phyloP scores from a whole-genome alignment of 2,797 vertebrate genomes.

The Lepus townsendii region DNA sequence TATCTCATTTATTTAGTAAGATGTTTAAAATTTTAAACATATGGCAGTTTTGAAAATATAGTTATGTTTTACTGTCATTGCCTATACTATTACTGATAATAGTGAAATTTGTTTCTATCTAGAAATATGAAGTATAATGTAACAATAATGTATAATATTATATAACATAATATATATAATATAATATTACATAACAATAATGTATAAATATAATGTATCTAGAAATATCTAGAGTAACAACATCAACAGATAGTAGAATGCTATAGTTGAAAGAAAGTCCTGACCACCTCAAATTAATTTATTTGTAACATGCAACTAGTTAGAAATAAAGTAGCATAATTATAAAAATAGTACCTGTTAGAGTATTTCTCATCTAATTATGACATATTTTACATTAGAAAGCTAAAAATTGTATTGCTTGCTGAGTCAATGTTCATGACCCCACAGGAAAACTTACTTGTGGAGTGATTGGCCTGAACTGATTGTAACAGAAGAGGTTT shows the following conservation, averaged over 20 bases:
- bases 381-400: background rate
- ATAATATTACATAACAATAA: too few species aligned
- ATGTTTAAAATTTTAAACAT: background rate
- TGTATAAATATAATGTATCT: background rate
- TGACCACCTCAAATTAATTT: background rate
- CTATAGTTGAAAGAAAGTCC: background rate
- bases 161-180: too few species aligned
- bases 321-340: constrained; percentile 2
- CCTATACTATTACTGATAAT: background rate
- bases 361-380: background rate
- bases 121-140: background rate
- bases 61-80: constrained; percentile 25
- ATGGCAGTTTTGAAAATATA: background rate
- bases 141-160: background rate
- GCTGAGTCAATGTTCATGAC: background rate
- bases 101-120: constrained; percentile 15
- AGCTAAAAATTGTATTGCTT: background rate
- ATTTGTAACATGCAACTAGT: background rate
- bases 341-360: background rate
- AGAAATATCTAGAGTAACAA: background rate
- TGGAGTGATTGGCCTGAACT: constrained; percentile 94
- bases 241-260: background rate
- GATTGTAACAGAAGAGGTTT: constrained; percentile 95
- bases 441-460: constrained; percentile 88
- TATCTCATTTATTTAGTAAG: constrained; percentile 9